Evolutionary conservation across 2,797 vertebrate species (phyloP).

Genomic region (Pteropus rufus): DNA sequence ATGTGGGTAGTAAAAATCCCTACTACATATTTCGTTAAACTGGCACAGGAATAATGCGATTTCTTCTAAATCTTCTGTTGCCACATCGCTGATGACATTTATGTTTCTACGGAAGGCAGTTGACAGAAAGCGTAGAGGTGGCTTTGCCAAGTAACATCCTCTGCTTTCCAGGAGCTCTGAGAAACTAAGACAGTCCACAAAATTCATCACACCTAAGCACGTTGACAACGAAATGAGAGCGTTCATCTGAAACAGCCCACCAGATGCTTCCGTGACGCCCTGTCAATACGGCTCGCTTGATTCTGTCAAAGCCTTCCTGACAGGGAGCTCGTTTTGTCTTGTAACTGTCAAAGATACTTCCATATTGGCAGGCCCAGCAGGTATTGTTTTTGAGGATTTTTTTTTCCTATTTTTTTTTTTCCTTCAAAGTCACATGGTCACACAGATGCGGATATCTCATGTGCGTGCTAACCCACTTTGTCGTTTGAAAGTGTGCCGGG

Average conservation of each 20-base stretch:
- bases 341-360: conserved; percentile 30
- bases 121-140: not conserved
- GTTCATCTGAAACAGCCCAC: conserved; percentile 71
- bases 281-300: conserved; percentile 58
- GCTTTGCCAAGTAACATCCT: not conserved
- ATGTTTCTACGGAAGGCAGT: not conserved
- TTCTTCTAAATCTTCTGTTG: conserved; percentile 18
- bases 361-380: conserved; percentile 32
- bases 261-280: conserved; percentile 70
- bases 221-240: conserved; percentile 60
- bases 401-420: not conserved
- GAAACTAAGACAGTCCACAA: conserved; percentile 57
- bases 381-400: not conserved
- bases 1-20: no score
- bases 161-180: conserved; percentile 55
- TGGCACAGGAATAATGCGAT: not conserved
- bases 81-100: conserved; percentile 34
- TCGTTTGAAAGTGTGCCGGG: no score
- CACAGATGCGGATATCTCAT: not conserved
- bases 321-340: not conserved
- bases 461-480: no score
- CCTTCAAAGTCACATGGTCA: not conserved
- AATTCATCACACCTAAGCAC: conserved; percentile 56
- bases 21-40: not conserved
- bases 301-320: no score